Conservation (phyloP, 2,888 invertebrate species). For the Criorhina ranunculi region DNA sequence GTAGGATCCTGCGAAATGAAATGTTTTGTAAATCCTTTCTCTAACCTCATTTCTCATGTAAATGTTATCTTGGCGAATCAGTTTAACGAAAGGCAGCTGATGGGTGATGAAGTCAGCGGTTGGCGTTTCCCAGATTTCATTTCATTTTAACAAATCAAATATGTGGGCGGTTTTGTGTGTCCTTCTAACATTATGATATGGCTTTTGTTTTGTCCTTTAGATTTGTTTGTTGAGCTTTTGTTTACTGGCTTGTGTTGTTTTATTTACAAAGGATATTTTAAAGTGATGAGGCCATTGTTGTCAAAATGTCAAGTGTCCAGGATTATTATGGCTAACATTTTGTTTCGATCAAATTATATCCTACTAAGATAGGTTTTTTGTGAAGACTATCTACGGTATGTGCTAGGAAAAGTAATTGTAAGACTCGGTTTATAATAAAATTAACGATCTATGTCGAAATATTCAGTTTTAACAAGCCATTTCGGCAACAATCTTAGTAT, state of each 20-base stretch:
- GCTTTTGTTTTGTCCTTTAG: neutral
- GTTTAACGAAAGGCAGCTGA: slow-evolving; percentile 1
- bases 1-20: slow-evolving; percentile 15
- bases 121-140: neutral
- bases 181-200: neutral
- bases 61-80: slow-evolving; percentile 40
- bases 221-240: neutral
- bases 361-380: no score
- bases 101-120: neutral
- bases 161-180: slow-evolving; percentile 1
- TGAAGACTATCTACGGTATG: no score
- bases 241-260: neutral
- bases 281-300: neutral
- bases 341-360: neutral
- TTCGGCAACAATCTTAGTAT: no score
- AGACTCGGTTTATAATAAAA: no score
- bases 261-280: neutral
- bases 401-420: no score
- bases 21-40: slow-evolving; percentile 45
- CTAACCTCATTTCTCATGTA: slow-evolving; percentile 32
- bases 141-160: slow-evolving; percentile 11
- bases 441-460: no score
- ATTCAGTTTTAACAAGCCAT: no score
- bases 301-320: neutral
- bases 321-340: neutral